Evolutionary conservation across 1,140 invertebrate genomes (phyloP), one percentile per base, ranked within the genome.

Genomic region (Bicyclus anynana): DNA sequence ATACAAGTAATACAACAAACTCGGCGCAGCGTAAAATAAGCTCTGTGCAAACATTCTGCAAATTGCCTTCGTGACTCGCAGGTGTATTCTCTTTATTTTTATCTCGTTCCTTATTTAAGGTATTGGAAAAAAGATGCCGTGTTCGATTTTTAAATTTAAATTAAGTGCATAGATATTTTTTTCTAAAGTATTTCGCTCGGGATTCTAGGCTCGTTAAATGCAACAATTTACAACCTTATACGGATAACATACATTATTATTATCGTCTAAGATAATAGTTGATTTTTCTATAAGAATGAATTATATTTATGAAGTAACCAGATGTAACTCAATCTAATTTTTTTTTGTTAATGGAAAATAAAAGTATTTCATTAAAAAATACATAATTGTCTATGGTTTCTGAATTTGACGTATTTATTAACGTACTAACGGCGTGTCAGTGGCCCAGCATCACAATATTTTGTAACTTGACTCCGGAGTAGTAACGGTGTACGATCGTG

Each of bases 391-490:
- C 35, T 21, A n/a, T n/a, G n/a, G 21, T 17, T 40, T 42, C 27
- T 42, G 13, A 42, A 42, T 27, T 53, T 17, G 12, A 18, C 14
- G 37, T 53, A 29, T 29, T 16, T 12, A 23, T 17, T 33, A 26
- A 7, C 16, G 16, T 20, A 14, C 18, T 4, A 14, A 20, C 21
- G 10, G 38, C 27, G 29, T 44, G 50, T 18, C 46, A 56, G 27
- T 58, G 53, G 59, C 40, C n/a, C 52, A 52, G 56, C 49, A 66
- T 48, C 51, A 53, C 57, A 83, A 87, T 83, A 82, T 87, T 84
- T 77, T 80, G 79, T 77, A 87, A 84, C 64, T 57, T 59, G 78
- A 83, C 59, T 54, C 67, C 69, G 13, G 49, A 57, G 26, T 64
- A 46, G 62, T 72, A 80, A 76, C 74, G 67, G 72, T 65, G 58